Evolutionary conservation across 2,113 vertebrate genomes (phyloP).

Genomic region (Eulacestoma nigropectus): DNA sequence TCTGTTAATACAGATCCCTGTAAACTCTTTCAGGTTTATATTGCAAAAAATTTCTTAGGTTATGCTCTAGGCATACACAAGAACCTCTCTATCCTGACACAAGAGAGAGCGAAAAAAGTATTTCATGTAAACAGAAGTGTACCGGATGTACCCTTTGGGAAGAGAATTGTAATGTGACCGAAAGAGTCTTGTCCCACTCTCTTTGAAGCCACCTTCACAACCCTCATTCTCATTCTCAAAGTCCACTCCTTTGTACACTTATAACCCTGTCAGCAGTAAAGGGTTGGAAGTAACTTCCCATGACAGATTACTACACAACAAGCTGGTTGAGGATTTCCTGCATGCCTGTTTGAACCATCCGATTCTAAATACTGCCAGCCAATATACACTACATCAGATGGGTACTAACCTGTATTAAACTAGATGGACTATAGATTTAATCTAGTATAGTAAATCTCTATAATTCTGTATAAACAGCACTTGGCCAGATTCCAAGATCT

Average conservation of each 20-base stretch:
- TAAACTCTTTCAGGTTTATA: neutral
- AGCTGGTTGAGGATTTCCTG: neutral
- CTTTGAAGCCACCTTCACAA: neutral
- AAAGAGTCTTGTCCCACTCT: neutral
- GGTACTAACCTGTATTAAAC: neutral
- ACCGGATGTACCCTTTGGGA: neutral
- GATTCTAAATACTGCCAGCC: neutral
- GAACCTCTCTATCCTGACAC: neutral
- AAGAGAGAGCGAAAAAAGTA: neutral
- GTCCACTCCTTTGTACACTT: neutral
- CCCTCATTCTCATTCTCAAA: neutral
- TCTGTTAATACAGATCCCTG: neutral
- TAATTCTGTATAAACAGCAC: neutral
- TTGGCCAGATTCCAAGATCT: constrained; percentile 18
- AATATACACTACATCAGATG: neutral
- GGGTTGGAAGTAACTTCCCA: neutral
- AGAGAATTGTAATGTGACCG: neutral
- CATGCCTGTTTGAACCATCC: neutral
- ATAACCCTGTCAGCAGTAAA: neutral
- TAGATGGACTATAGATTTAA: neutral
- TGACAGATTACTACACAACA: neutral
- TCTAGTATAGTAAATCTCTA: neutral
- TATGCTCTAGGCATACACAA: neutral
- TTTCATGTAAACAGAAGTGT: neutral
- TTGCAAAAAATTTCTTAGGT: neutral